These are phyloP conservation scores for Lordiphosa mommai DNA, from an alignment of 1,140 invertebrate species.

Conservation along the genomic window DNA sequence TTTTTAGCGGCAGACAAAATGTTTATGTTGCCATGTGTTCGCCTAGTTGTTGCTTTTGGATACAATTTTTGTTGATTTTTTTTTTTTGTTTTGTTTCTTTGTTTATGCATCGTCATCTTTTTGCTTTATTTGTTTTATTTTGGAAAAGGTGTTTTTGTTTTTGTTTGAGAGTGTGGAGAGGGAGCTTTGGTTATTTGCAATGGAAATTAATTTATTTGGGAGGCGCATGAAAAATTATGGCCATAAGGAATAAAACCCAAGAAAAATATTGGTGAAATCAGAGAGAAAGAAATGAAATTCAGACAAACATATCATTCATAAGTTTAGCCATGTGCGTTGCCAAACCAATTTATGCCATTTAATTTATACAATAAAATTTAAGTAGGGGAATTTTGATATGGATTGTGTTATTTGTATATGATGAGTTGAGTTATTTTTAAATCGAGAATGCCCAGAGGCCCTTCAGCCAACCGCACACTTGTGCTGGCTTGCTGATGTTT, in stretches of 20 bases:
- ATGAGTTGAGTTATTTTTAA: too few species aligned
- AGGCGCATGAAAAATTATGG: slow-evolving; percentile 1
- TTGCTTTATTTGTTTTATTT: slow-evolving; percentile 66
- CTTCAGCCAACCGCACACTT: too few species aligned
- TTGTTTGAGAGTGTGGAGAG: slow-evolving; percentile 52
- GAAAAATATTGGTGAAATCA: too few species aligned
- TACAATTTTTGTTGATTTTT: slow-evolving; percentile 25
- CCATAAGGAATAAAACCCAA: background rate
- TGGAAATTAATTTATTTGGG: slow-evolving; percentile 70
- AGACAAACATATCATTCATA: too few species aligned
- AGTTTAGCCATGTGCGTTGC: too few species aligned
- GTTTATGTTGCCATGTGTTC: slow-evolving; percentile 68
- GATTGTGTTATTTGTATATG: too few species aligned
- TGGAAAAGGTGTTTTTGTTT: slow-evolving; percentile 45
- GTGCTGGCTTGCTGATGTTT: too few species aligned
- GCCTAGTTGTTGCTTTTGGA: slow-evolving; percentile 27
- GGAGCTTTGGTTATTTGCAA: slow-evolving; percentile 47
- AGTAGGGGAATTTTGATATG: too few species aligned
- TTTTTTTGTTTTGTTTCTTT: slow-evolving; percentile 17
- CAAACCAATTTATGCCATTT: too few species aligned
- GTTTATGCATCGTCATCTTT: slow-evolving; percentile 46
- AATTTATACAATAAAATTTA: too few species aligned
- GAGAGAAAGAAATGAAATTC: too few species aligned
- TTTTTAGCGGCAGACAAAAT: slow-evolving; percentile 41
- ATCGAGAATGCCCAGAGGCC: too few species aligned